These are phyloP conservation scores for Cyprinodon diabolis DNA, from an alignment of 2,797 vertebrate species.

Conservation along the genomic window DNA sequence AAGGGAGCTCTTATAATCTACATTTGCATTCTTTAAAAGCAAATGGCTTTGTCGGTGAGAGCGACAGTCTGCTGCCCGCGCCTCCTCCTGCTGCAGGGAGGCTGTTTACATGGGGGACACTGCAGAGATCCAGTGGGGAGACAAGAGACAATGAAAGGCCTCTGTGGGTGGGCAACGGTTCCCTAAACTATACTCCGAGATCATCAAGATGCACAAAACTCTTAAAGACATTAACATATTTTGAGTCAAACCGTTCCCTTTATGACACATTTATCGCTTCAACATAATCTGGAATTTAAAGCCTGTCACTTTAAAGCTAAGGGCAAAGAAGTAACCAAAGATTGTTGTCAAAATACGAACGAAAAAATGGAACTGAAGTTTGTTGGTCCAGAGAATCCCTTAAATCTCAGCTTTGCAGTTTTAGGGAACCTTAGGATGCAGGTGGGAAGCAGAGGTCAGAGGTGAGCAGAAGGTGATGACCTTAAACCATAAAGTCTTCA, in stretches of 20 bases:
- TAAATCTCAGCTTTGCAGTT: constrained; percentile 39
- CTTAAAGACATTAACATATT: constrained; percentile 70
- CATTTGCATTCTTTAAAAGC: constrained; percentile 72
- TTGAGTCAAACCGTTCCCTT: constrained; percentile 75
- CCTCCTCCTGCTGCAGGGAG: constrained; percentile 67
- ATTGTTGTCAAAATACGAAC: constrained; percentile 39
- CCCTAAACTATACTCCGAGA: constrained; percentile 54
- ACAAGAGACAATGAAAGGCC: constrained; percentile 65
- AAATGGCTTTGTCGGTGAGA: constrained; percentile 68
- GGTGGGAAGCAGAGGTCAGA: constrained; percentile 26
- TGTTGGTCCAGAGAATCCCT: constrained; percentile 43
- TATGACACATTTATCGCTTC: constrained; percentile 58
- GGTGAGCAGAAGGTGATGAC: constrained; percentile 26
- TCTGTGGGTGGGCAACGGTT: constrained; percentile 80
- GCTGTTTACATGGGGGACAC: constrained; percentile 79
- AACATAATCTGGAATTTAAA: constrained; percentile 55
- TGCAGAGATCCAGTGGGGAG: constrained; percentile 72
- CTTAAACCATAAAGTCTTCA: constrained; percentile 21
- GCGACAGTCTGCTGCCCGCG: constrained; percentile 47
- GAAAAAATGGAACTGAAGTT: constrained; percentile 54
- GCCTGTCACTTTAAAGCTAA: constrained; percentile 58
- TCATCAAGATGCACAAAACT: constrained; percentile 53
- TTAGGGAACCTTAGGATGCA: constrained; percentile 20
- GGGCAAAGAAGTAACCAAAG: constrained; percentile 55
- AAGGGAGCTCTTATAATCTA: constrained; percentile 70